These are phyloP conservation scores for Oxyteleia sp. DNA, from an alignment of 2,888 invertebrate genomes.

Conservation along the genomic window DNA sequence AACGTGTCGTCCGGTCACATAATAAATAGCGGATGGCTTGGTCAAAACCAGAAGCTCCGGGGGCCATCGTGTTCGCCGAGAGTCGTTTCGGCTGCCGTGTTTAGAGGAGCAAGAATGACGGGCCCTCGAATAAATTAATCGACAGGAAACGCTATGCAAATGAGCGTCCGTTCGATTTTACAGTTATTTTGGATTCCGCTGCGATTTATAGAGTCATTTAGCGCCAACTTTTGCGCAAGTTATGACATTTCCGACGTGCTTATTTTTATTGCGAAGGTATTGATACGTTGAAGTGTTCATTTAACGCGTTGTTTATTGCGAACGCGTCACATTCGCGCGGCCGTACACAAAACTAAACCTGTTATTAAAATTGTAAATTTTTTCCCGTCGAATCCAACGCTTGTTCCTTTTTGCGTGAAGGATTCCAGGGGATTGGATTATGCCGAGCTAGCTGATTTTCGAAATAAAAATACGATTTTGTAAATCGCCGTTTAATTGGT, in stretches of 20 bases:
- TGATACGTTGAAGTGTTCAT: conserved; percentile 63
- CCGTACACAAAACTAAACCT: conserved; percentile 46
- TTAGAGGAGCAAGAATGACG: conserved; percentile 61
- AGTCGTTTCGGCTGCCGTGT: conserved; percentile 71
- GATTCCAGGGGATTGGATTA: conserved; percentile 43
- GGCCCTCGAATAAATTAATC: conserved; percentile 70
- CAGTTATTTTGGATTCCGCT: conserved; percentile 67
- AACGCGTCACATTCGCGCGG: conserved; percentile 50
- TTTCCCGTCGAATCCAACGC: conserved; percentile 2
- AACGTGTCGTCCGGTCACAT: conserved; percentile 81
- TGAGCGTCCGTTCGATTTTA: conserved; percentile 57
- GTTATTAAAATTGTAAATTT: conserved; percentile 57
- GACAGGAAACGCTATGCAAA: conserved; percentile 70
- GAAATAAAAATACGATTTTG: conserved; percentile 62
- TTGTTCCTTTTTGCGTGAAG: conserved; percentile 13
- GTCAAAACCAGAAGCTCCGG: conserved; percentile 77
- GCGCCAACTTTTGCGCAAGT: conserved; percentile 46
- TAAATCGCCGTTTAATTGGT: conserved; percentile 70
- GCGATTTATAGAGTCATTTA: conserved; percentile 66
- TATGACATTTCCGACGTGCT: conserved; percentile 50
- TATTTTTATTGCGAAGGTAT: conserved; percentile 30
- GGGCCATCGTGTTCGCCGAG: conserved; percentile 60
- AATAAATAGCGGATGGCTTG: conserved; percentile 85
- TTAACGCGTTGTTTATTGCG: conserved; percentile 63
- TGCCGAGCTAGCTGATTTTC: conserved; percentile 35